Percentiles rank a stretch among this genome's conserved stretches.
Evolutionary conservation across 2,113 vertebrate genomes (phyloP).

Genomic region (Chinchilla lanigera): DNA sequence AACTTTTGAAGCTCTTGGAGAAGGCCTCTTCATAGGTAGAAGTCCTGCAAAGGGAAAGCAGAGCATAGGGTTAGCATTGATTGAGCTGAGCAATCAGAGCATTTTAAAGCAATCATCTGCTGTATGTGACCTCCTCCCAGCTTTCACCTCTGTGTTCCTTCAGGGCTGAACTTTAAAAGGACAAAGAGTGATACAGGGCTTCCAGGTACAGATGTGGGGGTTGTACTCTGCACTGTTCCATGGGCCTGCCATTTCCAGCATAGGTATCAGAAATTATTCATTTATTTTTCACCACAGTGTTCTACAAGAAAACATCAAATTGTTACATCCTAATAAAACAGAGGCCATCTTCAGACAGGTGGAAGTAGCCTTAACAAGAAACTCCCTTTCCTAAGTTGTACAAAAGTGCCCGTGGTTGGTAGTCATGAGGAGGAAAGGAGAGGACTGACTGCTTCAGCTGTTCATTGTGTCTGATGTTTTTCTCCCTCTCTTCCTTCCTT

Average conservation of each 20-base stretch:
- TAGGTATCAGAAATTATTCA: background rate
- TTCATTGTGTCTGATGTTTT: background rate
- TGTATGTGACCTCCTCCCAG: accelerated
- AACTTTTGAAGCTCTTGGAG: background rate
- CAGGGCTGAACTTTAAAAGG: background rate
- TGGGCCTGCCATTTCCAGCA: background rate
- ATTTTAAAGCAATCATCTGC: background rate
- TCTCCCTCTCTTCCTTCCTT: background rate
- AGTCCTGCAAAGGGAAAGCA: no score
- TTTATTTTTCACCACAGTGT: background rate
- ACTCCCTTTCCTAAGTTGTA: background rate
- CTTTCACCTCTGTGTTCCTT: background rate
- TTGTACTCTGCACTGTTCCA: background rate
- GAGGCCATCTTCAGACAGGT: background rate
- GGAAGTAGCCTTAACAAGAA: background rate
- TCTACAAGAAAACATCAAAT: background rate
- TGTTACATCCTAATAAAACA: background rate
- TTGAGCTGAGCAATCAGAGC: accelerated
- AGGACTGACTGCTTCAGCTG: background rate
- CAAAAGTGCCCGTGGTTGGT: background rate
- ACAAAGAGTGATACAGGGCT: background rate
- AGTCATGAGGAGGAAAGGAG: background rate
- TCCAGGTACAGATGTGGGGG: no score
- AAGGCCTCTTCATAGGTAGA: background rate
- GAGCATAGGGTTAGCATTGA: accelerated